Percentiles rank a stretch among this genome's conserved stretches.
Evolutionary conservation across 1,140 invertebrate genomes (phyloP).

Genomic region (Drosophila nikananu): DNA sequence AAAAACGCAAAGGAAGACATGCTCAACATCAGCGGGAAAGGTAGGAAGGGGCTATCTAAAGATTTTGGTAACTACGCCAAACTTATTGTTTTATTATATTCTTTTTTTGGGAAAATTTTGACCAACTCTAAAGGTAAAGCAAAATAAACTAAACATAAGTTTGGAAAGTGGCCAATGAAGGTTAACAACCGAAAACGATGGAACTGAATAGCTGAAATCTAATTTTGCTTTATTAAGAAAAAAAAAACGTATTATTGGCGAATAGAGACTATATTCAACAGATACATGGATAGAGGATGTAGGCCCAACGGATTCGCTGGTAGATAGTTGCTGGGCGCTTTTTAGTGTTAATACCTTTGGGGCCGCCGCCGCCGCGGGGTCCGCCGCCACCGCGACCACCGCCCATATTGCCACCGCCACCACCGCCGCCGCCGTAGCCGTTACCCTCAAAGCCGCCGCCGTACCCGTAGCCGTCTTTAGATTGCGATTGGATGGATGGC

Average conservation of each 20-base stretch:
- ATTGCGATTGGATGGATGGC: slow-evolving; percentile 21
- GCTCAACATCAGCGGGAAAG: slow-evolving; percentile 34
- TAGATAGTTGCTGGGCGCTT: slow-evolving; percentile 40
- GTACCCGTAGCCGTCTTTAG: slow-evolving; percentile 79
- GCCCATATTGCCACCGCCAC: slow-evolving; percentile 71
- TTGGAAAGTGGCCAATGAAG: slow-evolving; percentile 51
- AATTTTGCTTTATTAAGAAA: slow-evolving; percentile 35
- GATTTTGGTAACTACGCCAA: slow-evolving; percentile 65
- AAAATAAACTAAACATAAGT: slow-evolving; percentile 63
- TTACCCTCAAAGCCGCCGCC: slow-evolving; percentile 84
- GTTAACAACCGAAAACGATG: slow-evolving; percentile 36
- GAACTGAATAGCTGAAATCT: slow-evolving; percentile 48
- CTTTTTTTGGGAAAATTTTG: slow-evolving; percentile 63
- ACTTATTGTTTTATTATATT: slow-evolving; percentile 23
- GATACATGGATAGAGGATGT: slow-evolving; percentile 37
- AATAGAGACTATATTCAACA: slow-evolving; percentile 43
- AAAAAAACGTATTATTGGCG: slow-evolving; percentile 16
- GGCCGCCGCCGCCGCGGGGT: slow-evolving; percentile 81
- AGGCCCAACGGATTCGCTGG: slow-evolving; percentile 29
- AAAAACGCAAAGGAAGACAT: slow-evolving; percentile 26
- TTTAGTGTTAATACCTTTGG: slow-evolving; percentile 77
- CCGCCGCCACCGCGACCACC: slow-evolving; percentile 64
- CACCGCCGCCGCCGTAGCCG: slow-evolving; percentile 76
- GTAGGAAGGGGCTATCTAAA: slow-evolving; percentile 24
- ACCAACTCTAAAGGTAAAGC: slow-evolving; percentile 64